Percentiles rank a stretch among this genome's conserved stretches.
Evolutionary conservation across 2,797 vertebrate species (phyloP).

Genomic region (Dermochelys coriacea): DNA sequence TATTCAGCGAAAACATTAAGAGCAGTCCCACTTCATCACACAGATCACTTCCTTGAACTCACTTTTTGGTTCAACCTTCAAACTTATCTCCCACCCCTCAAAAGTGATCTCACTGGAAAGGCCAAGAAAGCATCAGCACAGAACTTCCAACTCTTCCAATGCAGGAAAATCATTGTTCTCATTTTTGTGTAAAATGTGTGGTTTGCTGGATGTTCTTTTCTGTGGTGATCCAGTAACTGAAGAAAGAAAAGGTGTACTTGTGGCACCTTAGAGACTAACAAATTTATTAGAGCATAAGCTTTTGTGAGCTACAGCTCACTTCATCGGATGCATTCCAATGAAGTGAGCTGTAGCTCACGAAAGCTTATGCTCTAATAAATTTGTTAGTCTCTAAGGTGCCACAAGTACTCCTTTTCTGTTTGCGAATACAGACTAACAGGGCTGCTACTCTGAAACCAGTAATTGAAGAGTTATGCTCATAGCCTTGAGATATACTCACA

Average conservation of each 20-base stretch:
- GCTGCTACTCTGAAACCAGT: too few relatives aligned
- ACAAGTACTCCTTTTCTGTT: too few relatives aligned
- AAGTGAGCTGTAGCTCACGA: too few relatives aligned
- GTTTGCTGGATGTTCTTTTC: slow-evolving; percentile 19
- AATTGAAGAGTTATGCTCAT: neutral
- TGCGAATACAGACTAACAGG: too few relatives aligned
- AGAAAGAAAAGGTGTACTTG: too few relatives aligned
- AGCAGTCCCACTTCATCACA: neutral
- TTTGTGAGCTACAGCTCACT: too few relatives aligned
- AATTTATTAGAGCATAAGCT: too few relatives aligned
- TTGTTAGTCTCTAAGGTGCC: too few relatives aligned
- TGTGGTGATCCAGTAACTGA: neutral
- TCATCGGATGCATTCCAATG: too few relatives aligned
- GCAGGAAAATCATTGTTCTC: neutral
- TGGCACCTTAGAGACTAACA: too few relatives aligned
- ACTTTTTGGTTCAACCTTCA: neutral
- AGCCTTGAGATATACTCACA: neutral
- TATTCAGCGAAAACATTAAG: too few relatives aligned
- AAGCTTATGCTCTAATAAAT: too few relatives aligned
- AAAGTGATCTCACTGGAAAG: slow-evolving; percentile 54
- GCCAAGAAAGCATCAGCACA: slow-evolving; percentile 30
- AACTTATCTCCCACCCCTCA: neutral
- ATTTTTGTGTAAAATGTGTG: neutral
- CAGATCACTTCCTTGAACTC: neutral
- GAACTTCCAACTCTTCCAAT: neutral